phyloP scores from a whole-genome alignment of 2,888 invertebrate genomes.

The Pollenia amentaria region DNA sequence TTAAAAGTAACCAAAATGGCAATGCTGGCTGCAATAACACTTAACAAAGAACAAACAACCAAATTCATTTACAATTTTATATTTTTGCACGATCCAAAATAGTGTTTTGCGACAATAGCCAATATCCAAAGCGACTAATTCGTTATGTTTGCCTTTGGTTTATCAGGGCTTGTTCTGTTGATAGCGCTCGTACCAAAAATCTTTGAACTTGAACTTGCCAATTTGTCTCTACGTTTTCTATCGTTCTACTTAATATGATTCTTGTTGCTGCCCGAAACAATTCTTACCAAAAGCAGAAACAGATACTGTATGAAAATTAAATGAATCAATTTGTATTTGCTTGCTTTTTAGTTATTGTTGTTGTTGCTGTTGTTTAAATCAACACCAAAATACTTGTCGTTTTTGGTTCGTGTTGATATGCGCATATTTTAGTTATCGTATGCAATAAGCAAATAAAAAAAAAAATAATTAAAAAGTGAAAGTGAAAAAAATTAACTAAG shows the following conservation, averaged over 20 bases:
- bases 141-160: constrained; percentile 10
- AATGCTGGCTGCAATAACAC: neutral
- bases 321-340: neutral
- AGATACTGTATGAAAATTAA: constrained; percentile 29
- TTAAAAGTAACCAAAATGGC: too few species aligned
- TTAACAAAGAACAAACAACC: neutral
- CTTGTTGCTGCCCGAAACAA: constrained; percentile 2
- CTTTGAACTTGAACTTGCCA: constrained; percentile 83
- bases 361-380: constrained; percentile 10
- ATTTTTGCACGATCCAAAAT: constrained; percentile 39
- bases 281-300: neutral
- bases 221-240: constrained; percentile 34
- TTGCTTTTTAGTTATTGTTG: constrained; percentile 7
- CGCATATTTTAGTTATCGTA: constrained; percentile 47
- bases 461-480: constrained; percentile 49
- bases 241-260: neutral
- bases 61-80: neutral
- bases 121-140: neutral
- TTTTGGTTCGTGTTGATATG: constrained; percentile 30
- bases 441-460: constrained; percentile 13
- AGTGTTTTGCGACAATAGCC: neutral
- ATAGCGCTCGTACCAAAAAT: constrained; percentile 49
- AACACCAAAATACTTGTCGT: neutral
- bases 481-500: constrained; percentile 26
- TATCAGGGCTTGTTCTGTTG: constrained; percentile 28